phyloP scores from a whole-genome alignment of 2,113 vertebrate species.

The Sisor rabdophorus region DNA sequence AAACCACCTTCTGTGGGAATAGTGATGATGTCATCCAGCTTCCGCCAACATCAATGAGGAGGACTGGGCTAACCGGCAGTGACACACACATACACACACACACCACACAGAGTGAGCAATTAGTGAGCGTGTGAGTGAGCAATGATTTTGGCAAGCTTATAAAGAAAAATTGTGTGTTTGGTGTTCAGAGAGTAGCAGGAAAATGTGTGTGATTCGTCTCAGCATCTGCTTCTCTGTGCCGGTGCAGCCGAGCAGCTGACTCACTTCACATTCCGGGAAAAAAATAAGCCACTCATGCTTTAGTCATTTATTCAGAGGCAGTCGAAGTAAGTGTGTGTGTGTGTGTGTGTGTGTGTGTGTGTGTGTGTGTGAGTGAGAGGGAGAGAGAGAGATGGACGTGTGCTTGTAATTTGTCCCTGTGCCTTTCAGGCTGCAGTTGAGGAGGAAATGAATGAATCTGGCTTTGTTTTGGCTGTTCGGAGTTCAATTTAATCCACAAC shows the following conservation, averaged over 20 bases:
- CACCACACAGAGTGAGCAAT: too few species aligned
- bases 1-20: conserved; percentile 42
- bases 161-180: conserved; percentile 25
- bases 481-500: conserved; percentile 26
- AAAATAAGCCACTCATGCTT: neutral
- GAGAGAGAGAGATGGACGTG: neutral
- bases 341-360: too few species aligned
- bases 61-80: conserved; percentile 55
- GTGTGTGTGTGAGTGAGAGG: too few species aligned
- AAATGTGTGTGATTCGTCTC: neutral
- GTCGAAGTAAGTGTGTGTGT: too few species aligned
- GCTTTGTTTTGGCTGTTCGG: conserved; percentile 41
- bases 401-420: neutral
- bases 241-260: conserved; percentile 21
- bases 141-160: conserved; percentile 29
- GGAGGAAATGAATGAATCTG: conserved; percentile 15
- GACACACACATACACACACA: conserved; percentile 53
- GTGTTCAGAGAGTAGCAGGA: conserved; percentile 24
- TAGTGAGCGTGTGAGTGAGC: conserved; percentile 48
- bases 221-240: conserved; percentile 33
- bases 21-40: conserved; percentile 62
- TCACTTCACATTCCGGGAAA: conserved; percentile 17
- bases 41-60: conserved; percentile 54
- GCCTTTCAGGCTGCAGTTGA: neutral
- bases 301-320: neutral